A percentile compares a stretch with the other conserved stretches of the same genome.
These are phyloP conservation scores for Microplitis demolitor DNA, from an alignment of 1,140 invertebrate genomes.

Conservation along the genomic window DNA sequence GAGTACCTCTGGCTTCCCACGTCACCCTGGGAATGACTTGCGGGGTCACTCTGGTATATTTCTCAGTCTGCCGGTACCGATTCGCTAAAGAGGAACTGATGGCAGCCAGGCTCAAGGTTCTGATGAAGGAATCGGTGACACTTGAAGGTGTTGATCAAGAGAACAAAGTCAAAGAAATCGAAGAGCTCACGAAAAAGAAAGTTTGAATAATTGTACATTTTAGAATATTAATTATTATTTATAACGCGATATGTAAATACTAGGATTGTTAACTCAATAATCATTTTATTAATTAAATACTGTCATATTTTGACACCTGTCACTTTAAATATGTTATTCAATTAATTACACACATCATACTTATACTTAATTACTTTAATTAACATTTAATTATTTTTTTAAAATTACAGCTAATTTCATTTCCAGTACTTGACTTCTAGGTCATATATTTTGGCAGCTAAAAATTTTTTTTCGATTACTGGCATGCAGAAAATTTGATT, in stretches of 20 bases:
- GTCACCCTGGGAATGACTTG: slow-evolving; percentile 62
- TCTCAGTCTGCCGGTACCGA: slow-evolving; percentile 58
- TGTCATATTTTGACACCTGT: no score
- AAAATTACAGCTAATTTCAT: no score
- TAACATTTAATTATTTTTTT: no score
- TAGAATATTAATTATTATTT: background rate
- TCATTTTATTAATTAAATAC: no score
- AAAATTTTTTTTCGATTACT: no score
- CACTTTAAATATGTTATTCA: no score
- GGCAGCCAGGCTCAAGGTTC: slow-evolving; percentile 9
- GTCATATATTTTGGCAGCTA: no score
- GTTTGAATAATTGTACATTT: background rate
- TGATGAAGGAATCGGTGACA: background rate
- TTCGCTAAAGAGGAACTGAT: slow-evolving; percentile 21
- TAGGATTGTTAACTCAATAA: no score
- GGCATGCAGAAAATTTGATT: no score
- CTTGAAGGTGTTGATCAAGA: background rate
- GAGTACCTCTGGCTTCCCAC: slow-evolving; percentile 56
- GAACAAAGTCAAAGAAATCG: background rate
- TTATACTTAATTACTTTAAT: no score
- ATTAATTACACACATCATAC: no score
- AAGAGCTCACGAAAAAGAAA: background rate
- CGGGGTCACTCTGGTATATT: slow-evolving; percentile 63
- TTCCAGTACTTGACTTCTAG: no score
- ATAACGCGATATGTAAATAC: background rate